Conservation (phyloP, 37 sponge, comb jelly and placozoan genomes). For the Beroe ovata region DNA sequence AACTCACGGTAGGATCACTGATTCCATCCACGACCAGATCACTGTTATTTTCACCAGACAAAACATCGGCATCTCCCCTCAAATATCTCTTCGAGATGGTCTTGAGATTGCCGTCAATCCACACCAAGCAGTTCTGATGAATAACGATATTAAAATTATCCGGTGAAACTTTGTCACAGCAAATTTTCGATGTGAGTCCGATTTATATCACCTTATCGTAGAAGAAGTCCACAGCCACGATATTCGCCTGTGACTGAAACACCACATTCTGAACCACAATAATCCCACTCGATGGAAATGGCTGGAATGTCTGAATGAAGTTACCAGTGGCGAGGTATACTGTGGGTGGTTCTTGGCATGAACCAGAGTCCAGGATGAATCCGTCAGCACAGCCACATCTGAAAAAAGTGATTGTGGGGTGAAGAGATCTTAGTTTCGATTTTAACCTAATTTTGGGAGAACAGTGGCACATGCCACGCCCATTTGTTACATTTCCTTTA, state of each 20-base stretch:
- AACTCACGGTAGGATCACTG: not conserved
- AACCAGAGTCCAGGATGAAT: not conserved
- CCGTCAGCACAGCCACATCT: slow-evolving; percentile 64
- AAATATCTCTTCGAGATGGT: not conserved
- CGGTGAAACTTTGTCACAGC: not conserved
- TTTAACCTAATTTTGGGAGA: too few relatives aligned
- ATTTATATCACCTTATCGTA: slow-evolving; percentile 29
- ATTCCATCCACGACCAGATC: not conserved
- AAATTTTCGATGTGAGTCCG: too few relatives aligned
- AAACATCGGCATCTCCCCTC: not conserved
- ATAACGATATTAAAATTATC: not conserved
- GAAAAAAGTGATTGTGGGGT: too few relatives aligned
- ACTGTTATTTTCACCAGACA: not conserved
- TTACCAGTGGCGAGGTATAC: not conserved
- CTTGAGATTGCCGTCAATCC: slow-evolving; percentile 20
- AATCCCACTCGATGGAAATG: not conserved
- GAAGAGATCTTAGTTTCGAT: too few relatives aligned
- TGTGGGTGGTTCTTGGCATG: slow-evolving; percentile 32
- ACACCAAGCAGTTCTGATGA: slow-evolving; percentile 19
- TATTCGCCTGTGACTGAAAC: not conserved
- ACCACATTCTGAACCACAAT: not conserved
- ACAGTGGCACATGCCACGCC: too few relatives aligned
- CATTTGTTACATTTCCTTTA: too few relatives aligned
- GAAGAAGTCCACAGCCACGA: slow-evolving; percentile 16
- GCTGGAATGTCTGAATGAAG: slow-evolving; percentile 9